Evolutionary conservation across 2,888 invertebrate genomes (phyloP).

Genomic region (Trypoxylon attenuatum): DNA sequence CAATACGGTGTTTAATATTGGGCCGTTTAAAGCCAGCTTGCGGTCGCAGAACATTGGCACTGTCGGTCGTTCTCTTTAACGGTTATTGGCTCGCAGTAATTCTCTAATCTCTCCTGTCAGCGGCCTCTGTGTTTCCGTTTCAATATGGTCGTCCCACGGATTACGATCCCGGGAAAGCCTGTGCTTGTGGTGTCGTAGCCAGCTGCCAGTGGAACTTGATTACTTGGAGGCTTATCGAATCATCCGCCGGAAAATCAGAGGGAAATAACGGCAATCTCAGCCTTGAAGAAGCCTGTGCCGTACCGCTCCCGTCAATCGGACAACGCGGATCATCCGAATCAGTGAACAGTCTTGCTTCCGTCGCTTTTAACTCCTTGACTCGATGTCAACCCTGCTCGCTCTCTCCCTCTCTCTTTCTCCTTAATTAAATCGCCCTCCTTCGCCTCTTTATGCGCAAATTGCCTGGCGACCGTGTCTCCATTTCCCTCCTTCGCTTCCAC

Average conservation of each 20-base stretch:
- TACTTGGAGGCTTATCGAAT: conserved; percentile 66
- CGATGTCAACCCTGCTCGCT: no score
- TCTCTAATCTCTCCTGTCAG: conserved; percentile 72
- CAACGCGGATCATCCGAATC: no score
- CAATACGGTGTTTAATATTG: conserved; percentile 66
- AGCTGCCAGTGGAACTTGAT: conserved; percentile 66
- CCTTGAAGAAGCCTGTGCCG: no score
- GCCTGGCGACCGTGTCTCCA: no score
- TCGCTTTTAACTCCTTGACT: no score
- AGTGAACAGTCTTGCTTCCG: no score
- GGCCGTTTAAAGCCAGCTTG: conserved; percentile 65
- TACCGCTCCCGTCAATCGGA: conserved; percentile 15
- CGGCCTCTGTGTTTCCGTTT: conserved; percentile 70
- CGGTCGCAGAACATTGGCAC: conserved; percentile 61
- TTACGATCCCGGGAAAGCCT: conserved; percentile 54
- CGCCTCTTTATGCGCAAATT: no score
- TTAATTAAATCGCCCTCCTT: no score
- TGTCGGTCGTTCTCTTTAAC: conserved; percentile 72
- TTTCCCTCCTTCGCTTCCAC: no score
- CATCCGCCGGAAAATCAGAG: conserved; percentile 62
- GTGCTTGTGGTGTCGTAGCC: conserved; percentile 48
- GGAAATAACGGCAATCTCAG: conserved; percentile 31
- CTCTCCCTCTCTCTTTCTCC: no score
- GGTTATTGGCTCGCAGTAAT: conserved; percentile 72
- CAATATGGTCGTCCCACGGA: conserved; percentile 66